phyloP scores from a whole-genome alignment of 2,888 invertebrate genomes.

The Drosophila mimetica region DNA sequence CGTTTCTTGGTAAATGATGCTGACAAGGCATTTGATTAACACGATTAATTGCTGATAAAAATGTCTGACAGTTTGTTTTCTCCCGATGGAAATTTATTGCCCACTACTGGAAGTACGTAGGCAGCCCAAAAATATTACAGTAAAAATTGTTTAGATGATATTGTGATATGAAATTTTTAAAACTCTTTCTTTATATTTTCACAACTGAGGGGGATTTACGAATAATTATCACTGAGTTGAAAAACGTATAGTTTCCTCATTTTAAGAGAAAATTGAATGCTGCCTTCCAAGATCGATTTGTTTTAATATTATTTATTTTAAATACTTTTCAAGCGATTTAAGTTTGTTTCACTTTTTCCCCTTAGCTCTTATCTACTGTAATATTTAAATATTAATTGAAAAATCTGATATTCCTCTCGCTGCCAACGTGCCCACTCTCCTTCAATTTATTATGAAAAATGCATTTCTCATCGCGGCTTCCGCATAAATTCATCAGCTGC shows the following conservation, averaged over 20 bases:
- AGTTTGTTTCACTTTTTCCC: not conserved
- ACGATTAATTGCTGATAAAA: conserved; percentile 83
- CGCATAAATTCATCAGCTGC: conserved; percentile 80
- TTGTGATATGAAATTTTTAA: too few species aligned
- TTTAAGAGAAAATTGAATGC: too few species aligned
- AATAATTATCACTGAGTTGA: too few species aligned
- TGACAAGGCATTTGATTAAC: conserved; percentile 83
- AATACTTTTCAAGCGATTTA: not conserved
- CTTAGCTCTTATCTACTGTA: conserved; percentile 26
- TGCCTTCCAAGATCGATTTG: too few species aligned
- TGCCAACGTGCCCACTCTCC: conserved; percentile 12
- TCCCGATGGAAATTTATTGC: conserved; percentile 50
- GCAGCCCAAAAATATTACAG: conserved; percentile 31
- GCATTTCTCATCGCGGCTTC: conserved; percentile 62
- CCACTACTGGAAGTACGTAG: conserved; percentile 65
- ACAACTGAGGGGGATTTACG: too few species aligned
- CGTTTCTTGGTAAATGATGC: conserved; percentile 77
- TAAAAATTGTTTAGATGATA: conserved; percentile 2
- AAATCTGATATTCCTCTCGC: conserved; percentile 40
- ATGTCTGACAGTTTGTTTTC: conserved; percentile 68
- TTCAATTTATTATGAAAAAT: conserved; percentile 78
- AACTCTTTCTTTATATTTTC: too few species aligned
- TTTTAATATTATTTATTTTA: not conserved
- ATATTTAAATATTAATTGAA: conserved; percentile 50
- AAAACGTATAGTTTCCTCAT: too few species aligned